Evolutionary conservation across 2,888 invertebrate genomes (phyloP).

Genomic region (Dasypogon diadema): DNA sequence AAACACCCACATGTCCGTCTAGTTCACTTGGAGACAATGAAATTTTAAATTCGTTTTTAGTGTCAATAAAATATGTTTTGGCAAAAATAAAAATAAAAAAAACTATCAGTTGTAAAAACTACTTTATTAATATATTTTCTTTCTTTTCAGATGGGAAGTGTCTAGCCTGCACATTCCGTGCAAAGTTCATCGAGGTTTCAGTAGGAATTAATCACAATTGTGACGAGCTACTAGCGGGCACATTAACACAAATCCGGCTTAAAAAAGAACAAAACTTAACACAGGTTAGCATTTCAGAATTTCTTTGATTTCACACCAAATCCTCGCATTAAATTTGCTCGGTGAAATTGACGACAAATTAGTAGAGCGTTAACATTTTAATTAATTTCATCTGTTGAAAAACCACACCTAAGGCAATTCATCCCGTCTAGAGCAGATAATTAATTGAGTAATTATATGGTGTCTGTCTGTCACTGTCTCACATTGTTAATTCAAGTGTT

Average conservation of each 20-base stretch:
- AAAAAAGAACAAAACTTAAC: conserved; percentile 76
- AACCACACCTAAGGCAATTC: conserved; percentile 1
- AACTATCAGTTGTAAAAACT: no score
- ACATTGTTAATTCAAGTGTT: background rate
- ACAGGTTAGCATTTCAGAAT: conserved; percentile 66
- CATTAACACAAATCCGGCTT: conserved; percentile 89
- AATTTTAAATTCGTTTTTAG: conserved; percentile 21
- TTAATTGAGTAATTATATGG: conserved; percentile 8
- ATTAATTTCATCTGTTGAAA: background rate
- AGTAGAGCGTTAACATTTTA: conserved; percentile 4
- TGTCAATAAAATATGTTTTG: conserved; percentile 26
- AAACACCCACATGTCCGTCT: no score
- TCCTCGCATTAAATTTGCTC: background rate
- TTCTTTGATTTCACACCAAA: background rate
- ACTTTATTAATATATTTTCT: background rate
- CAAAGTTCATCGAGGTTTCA: conserved; percentile 95
- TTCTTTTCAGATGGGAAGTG: conserved; percentile 91
- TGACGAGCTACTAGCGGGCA: conserved; percentile 93
- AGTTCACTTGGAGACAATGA: no score
- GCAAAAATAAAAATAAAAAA: no score
- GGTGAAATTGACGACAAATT: background rate
- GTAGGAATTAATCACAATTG: conserved; percentile 97
- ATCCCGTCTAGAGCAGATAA: conserved; percentile 5
- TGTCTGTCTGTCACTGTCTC: background rate
- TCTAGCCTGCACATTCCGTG: conserved; percentile 89